phyloP scores from a whole-genome alignment of 2,113 vertebrate genomes.

The Ellobius talpinus region DNA sequence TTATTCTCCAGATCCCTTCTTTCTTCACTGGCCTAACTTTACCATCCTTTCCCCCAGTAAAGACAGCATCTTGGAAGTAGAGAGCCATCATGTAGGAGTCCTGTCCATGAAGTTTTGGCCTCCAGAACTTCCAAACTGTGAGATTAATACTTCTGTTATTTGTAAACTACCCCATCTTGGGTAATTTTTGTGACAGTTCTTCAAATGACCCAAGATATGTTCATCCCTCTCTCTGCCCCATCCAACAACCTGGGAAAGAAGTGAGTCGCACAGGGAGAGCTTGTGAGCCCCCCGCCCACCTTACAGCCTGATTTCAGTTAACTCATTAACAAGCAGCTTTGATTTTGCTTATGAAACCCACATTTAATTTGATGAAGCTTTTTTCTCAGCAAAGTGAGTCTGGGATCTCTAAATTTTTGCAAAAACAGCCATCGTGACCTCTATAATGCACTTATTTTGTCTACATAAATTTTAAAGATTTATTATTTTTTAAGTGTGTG shows the following conservation, averaged over 20 bases:
- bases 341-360: neutral
- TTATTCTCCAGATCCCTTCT: too few species aligned
- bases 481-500: neutral
- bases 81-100: neutral
- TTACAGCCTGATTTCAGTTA: neutral
- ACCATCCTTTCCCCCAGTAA: too few species aligned
- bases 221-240: neutral
- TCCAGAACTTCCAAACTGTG: neutral
- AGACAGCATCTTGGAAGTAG: neutral
- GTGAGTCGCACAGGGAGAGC: too few species aligned
- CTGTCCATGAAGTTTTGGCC: neutral
- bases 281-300: accelerated
- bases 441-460: neutral
- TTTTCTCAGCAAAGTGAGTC: neutral
- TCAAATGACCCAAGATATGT: neutral
- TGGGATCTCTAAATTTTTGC: neutral
- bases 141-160: neutral
- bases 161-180: neutral
- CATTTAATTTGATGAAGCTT: neutral
- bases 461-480: neutral
- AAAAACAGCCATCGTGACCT: neutral
- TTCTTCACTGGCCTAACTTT: neutral
- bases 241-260: neutral
- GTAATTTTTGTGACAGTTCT: neutral
- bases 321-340: neutral